phyloP scores from a whole-genome alignment of 2,888 invertebrate genomes.

The Podotricha telesiphe region DNA sequence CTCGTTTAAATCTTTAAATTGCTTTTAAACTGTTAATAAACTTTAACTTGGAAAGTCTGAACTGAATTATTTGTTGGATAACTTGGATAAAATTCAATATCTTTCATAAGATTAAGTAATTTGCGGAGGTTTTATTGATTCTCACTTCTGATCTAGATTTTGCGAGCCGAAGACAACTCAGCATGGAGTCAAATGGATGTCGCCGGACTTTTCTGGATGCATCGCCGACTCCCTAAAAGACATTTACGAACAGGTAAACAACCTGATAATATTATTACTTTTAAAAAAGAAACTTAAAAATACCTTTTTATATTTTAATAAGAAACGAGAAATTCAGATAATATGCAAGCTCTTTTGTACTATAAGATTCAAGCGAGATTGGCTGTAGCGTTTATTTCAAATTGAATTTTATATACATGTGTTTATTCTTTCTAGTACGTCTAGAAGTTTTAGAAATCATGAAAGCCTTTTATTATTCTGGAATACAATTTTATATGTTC shows the following conservation, averaged over 20 bases:
- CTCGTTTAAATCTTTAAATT: constrained; percentile 26
- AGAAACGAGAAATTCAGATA: not conserved
- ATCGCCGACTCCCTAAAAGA: constrained; percentile 85
- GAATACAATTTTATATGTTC: not conserved
- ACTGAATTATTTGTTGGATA: constrained; percentile 28
- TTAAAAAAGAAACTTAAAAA: too few relatives aligned
- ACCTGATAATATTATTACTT: not conserved
- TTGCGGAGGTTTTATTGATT: not conserved
- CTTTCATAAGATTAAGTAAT: constrained; percentile 22
- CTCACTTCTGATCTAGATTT: constrained; percentile 57
- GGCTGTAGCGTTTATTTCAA: constrained; percentile 6
- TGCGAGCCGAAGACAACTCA: constrained; percentile 76
- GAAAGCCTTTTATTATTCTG: not conserved
- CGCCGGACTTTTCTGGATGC: constrained; percentile 90
- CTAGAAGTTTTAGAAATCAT: not conserved
- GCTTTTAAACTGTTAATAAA: constrained; percentile 30
- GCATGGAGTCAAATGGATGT: constrained; percentile 88
- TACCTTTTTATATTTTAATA: not conserved
- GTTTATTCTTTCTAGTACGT: not conserved
- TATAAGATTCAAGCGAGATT: constrained; percentile 1
- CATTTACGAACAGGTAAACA: constrained; percentile 85
- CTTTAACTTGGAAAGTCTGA: constrained; percentile 16
- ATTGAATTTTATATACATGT: not conserved
- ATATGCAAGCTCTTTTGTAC: not conserved
- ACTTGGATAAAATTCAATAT: constrained; percentile 27